Evolutionary conservation across 2,888 invertebrate species (phyloP).

Genomic region (Trissolcus brochymenae): DNA sequence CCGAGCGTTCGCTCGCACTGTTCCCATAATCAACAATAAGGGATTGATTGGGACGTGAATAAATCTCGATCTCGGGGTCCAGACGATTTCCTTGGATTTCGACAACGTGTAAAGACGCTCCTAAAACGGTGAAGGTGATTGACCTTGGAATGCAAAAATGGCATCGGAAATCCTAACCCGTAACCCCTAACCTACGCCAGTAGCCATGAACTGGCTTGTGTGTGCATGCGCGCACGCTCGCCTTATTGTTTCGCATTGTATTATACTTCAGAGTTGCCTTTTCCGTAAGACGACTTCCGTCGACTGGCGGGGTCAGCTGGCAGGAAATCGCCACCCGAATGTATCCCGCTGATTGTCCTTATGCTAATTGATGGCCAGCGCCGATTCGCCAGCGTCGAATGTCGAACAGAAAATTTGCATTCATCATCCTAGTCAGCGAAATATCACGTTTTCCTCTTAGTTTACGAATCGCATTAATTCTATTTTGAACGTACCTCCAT

Average conservation of each 20-base stretch:
- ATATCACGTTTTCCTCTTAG: constrained; percentile 37
- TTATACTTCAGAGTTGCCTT: constrained; percentile 64
- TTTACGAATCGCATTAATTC: constrained; percentile 31
- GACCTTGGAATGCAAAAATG: constrained; percentile 65
- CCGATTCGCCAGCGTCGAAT: constrained; percentile 52
- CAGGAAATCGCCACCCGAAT: constrained; percentile 74
- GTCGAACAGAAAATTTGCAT: constrained; percentile 55
- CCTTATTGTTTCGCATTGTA: constrained; percentile 59
- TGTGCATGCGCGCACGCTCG: constrained; percentile 47
- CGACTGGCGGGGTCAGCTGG: constrained; percentile 69
- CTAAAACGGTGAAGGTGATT: constrained; percentile 56
- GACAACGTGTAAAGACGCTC: constrained; percentile 30
- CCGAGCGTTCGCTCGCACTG: no score
- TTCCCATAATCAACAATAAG: constrained; percentile 4
- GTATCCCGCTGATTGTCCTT: constrained; percentile 74
- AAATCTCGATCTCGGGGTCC: constrained; percentile 14
- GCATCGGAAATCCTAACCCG: constrained; percentile 71
- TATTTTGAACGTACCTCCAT: constrained; percentile 8
- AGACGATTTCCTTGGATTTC: constrained; percentile 36
- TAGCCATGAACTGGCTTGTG: constrained; percentile 69
- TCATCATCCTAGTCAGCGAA: constrained; percentile 46
- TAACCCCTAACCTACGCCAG: constrained; percentile 69
- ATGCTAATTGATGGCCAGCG: constrained; percentile 69
- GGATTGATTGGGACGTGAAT: constrained; percentile 10
- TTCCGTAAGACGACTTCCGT: constrained; percentile 72